Evolutionary conservation across 2,113 vertebrate species (phyloP), one percentile per base, ranked within the genome.

Genomic region (Probosciger aterrimus): DNA sequence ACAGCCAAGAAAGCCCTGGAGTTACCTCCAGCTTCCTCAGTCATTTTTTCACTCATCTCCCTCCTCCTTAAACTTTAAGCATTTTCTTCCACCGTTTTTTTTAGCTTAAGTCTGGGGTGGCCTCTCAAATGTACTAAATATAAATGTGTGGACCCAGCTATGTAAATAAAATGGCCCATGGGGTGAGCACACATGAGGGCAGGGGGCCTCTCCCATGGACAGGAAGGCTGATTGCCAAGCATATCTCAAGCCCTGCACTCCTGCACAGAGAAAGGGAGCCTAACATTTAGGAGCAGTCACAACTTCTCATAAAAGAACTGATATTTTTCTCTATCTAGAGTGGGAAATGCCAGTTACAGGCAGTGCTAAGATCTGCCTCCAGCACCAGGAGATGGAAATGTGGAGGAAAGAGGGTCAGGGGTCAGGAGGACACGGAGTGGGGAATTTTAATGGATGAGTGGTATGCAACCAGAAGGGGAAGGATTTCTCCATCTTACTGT

Each of bases 111-210:
- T 67, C 86, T 50, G 24, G 43, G 33, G 52, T 93, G 86, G 83
- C 83, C 86, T 89, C 81, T 68, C 74, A 92, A 64, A 81, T 25
- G 2, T 70, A 23, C 86, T 90, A 94, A 94, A 94, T 92, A 93
- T 92, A 94, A 77, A 90, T 28, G 59, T 74, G 71, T 88, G 64
- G 79, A 77, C 35, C 4, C 86, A 97, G 89, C 86, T 89, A 95
- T 74, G 78, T 89, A 92, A 95, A 96, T 89, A 93, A 92, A 91
- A 68, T 50, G 33, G 39, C 35, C 35, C 44, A 67, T 43, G 60
- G 84, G 47, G 83, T 82, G 31, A 91, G 69, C 28, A 63, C 18
- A 78, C 46, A 49, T 20, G 69, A 86, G 57, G 30, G 73, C 94
- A 93, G 69, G 69, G 44, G 74, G 22, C 12, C 81, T 91, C 93